Conservation (phyloP, 2,797 vertebrate species). For the Clarias pachynema region DNA sequence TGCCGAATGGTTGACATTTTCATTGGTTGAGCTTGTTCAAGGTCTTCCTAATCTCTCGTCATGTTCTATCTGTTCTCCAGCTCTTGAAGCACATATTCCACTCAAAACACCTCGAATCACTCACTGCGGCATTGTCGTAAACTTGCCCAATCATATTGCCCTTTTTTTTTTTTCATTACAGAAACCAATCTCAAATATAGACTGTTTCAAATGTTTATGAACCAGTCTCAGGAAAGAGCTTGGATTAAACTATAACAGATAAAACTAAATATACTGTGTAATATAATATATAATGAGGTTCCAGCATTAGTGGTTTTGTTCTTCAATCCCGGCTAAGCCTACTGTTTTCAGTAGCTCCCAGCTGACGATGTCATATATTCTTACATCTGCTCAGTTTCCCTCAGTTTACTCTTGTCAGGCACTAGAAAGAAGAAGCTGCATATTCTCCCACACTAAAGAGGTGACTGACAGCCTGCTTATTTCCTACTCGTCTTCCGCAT, state of each 20-base stretch:
- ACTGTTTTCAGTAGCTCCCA: background rate
- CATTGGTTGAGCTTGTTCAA: too few species aligned
- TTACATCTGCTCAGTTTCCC: constrained; percentile 7
- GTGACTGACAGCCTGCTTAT: constrained; percentile 6
- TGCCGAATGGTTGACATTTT: too few species aligned
- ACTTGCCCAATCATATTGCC: too few species aligned
- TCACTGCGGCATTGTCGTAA: too few species aligned
- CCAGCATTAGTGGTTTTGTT: background rate
- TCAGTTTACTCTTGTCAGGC: constrained; percentile 20
- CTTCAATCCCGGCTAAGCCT: background rate
- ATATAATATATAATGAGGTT: background rate
- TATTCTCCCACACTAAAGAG: constrained; percentile 4
- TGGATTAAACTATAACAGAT: background rate
- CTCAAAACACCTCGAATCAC: too few species aligned
- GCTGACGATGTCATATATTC: constrained; percentile 1
- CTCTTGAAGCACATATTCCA: too few species aligned
- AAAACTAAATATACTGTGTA: too few species aligned
- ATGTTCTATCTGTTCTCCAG: too few species aligned
- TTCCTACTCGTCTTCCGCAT: background rate
- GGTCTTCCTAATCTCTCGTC: too few species aligned
- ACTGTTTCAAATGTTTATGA: background rate
- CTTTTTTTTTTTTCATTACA: background rate
- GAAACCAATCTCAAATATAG: background rate
- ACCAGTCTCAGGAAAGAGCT: background rate
- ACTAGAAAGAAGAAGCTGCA: constrained; percentile 7